phyloP scores from a whole-genome alignment of 2,113 vertebrate species.

The Blennius ocellaris region DNA sequence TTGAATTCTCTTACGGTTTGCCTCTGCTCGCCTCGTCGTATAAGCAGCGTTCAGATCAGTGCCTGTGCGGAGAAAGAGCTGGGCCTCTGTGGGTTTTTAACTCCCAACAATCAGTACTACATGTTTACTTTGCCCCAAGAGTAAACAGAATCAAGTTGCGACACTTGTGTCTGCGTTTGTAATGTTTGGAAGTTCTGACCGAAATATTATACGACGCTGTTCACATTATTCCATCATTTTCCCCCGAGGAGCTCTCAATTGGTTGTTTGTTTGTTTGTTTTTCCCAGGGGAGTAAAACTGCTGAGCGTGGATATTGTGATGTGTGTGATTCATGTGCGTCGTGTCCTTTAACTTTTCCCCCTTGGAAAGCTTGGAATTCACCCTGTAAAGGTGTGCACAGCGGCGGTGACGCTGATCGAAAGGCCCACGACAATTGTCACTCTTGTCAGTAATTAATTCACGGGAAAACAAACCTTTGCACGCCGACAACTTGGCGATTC shows the following conservation, averaged over 20 bases:
- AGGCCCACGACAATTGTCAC: slow-evolving; percentile 13
- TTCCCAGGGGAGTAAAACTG: slow-evolving; percentile 82
- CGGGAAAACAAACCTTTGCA: slow-evolving; percentile 12
- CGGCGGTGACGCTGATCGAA: slow-evolving; percentile 61
- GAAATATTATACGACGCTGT: slow-evolving; percentile 83
- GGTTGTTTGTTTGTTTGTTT: slow-evolving; percentile 74
- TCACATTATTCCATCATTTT: slow-evolving; percentile 88
- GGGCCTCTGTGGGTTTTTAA: slow-evolving; percentile 75
- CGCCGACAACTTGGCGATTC: neutral
- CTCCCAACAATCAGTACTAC: slow-evolving; percentile 43
- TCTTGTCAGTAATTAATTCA: slow-evolving; percentile 26
- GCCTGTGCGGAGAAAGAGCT: slow-evolving; percentile 70
- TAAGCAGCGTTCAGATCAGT: slow-evolving; percentile 68
- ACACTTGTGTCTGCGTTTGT: slow-evolving; percentile 75
- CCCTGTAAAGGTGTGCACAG: slow-evolving; percentile 63
- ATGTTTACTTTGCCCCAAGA: slow-evolving; percentile 75
- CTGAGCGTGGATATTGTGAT: slow-evolving; percentile 85
- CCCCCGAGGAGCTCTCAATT: slow-evolving; percentile 71
- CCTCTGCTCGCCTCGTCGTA: slow-evolving; percentile 63
- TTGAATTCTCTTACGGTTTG: slow-evolving; percentile 64
- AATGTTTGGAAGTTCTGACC: slow-evolving; percentile 86
- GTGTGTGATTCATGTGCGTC: slow-evolving; percentile 87
- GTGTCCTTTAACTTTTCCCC: slow-evolving; percentile 70
- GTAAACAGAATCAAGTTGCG: slow-evolving; percentile 81
- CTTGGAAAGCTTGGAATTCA: slow-evolving; percentile 58